phyloP scores from a whole-genome alignment of 2,797 vertebrate species.

The Ataeniobius toweri region DNA sequence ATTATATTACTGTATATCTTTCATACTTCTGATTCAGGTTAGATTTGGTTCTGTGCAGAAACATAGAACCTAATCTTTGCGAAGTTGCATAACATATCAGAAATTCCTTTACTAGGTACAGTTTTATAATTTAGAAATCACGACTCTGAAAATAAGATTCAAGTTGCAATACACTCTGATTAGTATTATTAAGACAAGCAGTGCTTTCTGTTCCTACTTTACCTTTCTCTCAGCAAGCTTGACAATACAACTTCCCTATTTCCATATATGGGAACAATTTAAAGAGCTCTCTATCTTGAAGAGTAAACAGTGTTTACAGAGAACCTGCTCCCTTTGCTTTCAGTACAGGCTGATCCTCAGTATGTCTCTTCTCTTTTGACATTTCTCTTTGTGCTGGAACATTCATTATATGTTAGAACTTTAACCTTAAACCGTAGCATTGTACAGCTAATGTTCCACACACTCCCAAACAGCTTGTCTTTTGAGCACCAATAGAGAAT shows the following conservation, averaged over 20 bases:
- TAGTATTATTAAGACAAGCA: conserved; percentile 6
- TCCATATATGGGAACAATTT: conserved; percentile 47
- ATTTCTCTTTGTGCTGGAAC: conserved; percentile 25
- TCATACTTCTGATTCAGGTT: not conserved
- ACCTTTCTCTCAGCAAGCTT: conserved; percentile 10
- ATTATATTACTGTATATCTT: not conserved
- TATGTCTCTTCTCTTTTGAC: conserved; percentile 39
- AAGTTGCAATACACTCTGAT: conserved; percentile 7
- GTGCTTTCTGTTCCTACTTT: conserved; percentile 11
- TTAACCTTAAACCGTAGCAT: conserved; percentile 17
- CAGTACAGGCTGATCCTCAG: conserved; percentile 29
- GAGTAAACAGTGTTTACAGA: conserved; percentile 47
- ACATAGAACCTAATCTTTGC: not conserved
- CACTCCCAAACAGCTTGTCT: conserved; percentile 38
- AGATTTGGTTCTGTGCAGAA: not conserved
- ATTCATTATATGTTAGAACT: conserved; percentile 3
- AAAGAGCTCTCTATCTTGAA: conserved; percentile 37
- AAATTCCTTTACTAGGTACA: not conserved
- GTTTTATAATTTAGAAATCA: not conserved
- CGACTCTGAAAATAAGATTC: conserved; percentile 2
- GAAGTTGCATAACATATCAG: not conserved
- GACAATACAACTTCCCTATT: conserved; percentile 16
- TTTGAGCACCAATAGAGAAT: conserved; percentile 15
- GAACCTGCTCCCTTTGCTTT: conserved; percentile 28
- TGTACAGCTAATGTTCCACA: conserved; percentile 25